Base-by-base conservation (phyloP, 2,113 vertebrate genomes). In the Aphyosemion australe region DNA sequence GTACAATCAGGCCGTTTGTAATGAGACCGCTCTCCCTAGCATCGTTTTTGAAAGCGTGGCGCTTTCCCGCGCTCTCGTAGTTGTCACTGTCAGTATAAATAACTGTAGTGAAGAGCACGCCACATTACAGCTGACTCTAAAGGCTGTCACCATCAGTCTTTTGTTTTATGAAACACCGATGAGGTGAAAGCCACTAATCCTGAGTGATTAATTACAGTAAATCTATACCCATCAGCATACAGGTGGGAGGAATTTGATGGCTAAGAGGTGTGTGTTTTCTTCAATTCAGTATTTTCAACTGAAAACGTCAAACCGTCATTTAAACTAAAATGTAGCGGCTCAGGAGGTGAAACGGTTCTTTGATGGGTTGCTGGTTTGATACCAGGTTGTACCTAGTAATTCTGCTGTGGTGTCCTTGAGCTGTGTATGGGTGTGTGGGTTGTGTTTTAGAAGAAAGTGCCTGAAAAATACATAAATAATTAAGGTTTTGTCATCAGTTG, bases 1-100 rank as follows among this genome's bases (percentile, higher is more conserved):
- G 64, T 74, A 76, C 71, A 74, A 57, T 79, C 78, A 80, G 72
- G 67, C 64, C 2, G 34, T 21, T 75, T 55, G 57, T 83, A 80
- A 84, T 69, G 79, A 88, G 81, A 77, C 2, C 1, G 42, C 45
- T 55, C 69, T 50, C 66, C 49, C 50, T 56, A 59, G 46, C n/a
- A 14, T 58, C 53, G 11, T 61, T 71, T 80, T 54, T 26, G 57
- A 54, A 15, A 63, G 37, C 78, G 49, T 31, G 46, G n/a, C 16
- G n/a, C 41, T 57, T 49, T 37, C 54, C 20, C 50, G 45, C 6
- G 39, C 6, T 1, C 8, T 14, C 16, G n/a, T 37, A 31, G 42
- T 59, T 16, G 20, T 15, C 14, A 2, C 12, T 8, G 32, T 80
- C 55, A 26, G 47, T 66, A 83, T 77, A 57, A 58, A 71, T 79